Base-by-base conservation (phyloP, 2,797 vertebrate genomes). In the Chiroxiphia lanceolata region DNA sequence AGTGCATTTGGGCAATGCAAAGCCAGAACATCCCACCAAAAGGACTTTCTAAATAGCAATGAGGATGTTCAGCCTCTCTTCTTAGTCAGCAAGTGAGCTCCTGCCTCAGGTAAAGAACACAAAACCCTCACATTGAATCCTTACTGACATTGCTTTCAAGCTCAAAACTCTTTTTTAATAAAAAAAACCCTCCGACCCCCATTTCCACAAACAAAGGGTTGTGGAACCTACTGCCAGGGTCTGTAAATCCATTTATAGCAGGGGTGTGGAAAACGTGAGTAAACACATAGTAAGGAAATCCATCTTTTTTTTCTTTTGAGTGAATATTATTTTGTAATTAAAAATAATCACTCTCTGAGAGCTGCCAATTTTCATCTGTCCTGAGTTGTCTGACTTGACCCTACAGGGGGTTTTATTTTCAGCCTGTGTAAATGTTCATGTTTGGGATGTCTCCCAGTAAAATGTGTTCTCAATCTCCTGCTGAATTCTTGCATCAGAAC, bases 391-490 rank as follows among this genome's bases (percentile, higher is more conserved):
- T 87, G 70, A 15, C 61, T 68, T 79, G 83, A 70, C 91, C 88
- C 48, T 63, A 53, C 15, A 50, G 67, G 64, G 33, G n/a, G 40
- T 40, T 48, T 69, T 22, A 9, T 85, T 79, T 89, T 51, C 83
- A 90, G 70, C 7, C 93, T 84, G 1, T 80, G 83, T 29, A 80
- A 92, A 90, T 89, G 68, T n/a, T 71, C 47, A 50, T 87, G 57
- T 75, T 91, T 74, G 47, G 65, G 57, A 54, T 67, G 72, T 93
- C 70, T 94, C 83, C 44, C 44, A 48, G 86, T 67, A 92, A 97
- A 97, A 96, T 83, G 51, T 96, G 93, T 85, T 97, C 95, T 89
- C 92, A 90, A 96, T 97, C 96, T 97, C 80, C 92, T 44, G 54
- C 89, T 95, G 75, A 91, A 93, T 88, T 96, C 96, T 90, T 93